Evolutionary conservation across 2,888 invertebrate genomes (phyloP), one percentile per base, ranked within the genome.

Genomic region (Chirona hameri): DNA sequence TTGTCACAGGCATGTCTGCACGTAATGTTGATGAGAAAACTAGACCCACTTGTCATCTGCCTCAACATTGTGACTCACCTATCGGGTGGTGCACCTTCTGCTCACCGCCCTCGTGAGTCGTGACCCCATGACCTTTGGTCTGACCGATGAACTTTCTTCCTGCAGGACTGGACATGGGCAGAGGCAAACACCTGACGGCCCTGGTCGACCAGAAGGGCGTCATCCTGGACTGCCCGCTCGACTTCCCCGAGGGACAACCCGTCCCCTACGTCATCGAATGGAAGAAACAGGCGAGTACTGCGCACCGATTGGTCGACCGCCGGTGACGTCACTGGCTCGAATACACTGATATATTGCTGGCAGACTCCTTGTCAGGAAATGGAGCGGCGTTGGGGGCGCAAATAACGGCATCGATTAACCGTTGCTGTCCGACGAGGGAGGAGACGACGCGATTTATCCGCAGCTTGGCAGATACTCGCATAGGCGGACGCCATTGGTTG

Each of bases 241-340:
- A 96, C 91, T 97, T 97, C 91, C 95, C 96, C 89, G 95, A 95
- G 90, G 95, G 96, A 90, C 93, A 95, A 90, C 95, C 96, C 88
- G 95, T 96, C 91, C 96, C 97, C 90, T 97, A 97, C 91, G 96
- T 98, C 91, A 93, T 98, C 90, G 96, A 97, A 92, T 98, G 98
- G 98, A 95, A 96, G 93, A 98, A 97, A 94, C 96, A 97, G 95
- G 96, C 96, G 94, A 94, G 94, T 65, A 2, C 14, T 15, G 0
- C 15, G 29, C 69, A 21, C 57, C 21, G 18, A 21, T 69, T 12
- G 7, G n/a, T n/a, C n/a, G 29, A 0, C 0, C 65, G 9, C 5
- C 27, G 9, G 65, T 65, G 27, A 65, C 27, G 65, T 27, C 7
- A 27, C 65, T 9, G 65, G 9, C 27, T 1, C n/a, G 27, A 65